phyloP scores from a whole-genome alignment of 2,888 invertebrate species.

The Masnerella sp. region DNA sequence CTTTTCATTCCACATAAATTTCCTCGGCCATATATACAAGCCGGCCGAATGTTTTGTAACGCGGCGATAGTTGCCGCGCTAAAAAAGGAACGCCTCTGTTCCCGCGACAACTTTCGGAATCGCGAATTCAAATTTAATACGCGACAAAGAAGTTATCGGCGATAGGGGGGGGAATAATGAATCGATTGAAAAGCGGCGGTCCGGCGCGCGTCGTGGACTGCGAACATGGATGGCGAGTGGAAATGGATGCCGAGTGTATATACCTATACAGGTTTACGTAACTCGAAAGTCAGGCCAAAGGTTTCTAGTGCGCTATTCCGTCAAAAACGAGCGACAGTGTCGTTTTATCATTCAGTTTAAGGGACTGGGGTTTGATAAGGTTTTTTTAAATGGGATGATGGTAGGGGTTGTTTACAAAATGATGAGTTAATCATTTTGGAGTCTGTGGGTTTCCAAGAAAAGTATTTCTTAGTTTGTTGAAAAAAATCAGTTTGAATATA shows the following conservation, averaged over 20 bases:
- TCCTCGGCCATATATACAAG: slow-evolving; percentile 16
- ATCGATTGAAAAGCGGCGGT: slow-evolving; percentile 27
- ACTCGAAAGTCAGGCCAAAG: slow-evolving; percentile 61
- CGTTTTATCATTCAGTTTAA: too few species aligned
- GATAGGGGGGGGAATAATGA: slow-evolving; percentile 44
- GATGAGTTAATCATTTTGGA: too few species aligned
- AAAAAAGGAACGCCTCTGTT: slow-evolving; percentile 39
- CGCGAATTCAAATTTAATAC: slow-evolving; percentile 58
- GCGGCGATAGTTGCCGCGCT: slow-evolving; percentile 38
- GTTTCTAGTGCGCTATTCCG: slow-evolving; percentile 53
- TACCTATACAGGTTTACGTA: slow-evolving; percentile 51
- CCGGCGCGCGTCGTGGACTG: slow-evolving; percentile 23
- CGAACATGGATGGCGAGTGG: slow-evolving; percentile 42
- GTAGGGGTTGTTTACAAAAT: too few species aligned
- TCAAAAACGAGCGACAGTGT: slow-evolving; percentile 26
- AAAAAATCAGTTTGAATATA: too few species aligned
- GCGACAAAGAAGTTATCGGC: slow-evolving; percentile 41
- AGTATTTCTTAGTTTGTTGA: too few species aligned
- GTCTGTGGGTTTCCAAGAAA: too few species aligned
- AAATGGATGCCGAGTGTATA: too few species aligned
- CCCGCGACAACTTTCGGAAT: slow-evolving; percentile 54
- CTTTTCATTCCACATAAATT: slow-evolving; percentile 42
- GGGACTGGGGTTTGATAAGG: too few species aligned
- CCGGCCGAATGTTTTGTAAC: slow-evolving; percentile 20
- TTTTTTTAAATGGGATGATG: too few species aligned